A percentile compares a stretch with the other conserved stretches of the same genome.
phyloP scores from a whole-genome alignment of 2,113 vertebrate species.

The Phycodurus eques region DNA sequence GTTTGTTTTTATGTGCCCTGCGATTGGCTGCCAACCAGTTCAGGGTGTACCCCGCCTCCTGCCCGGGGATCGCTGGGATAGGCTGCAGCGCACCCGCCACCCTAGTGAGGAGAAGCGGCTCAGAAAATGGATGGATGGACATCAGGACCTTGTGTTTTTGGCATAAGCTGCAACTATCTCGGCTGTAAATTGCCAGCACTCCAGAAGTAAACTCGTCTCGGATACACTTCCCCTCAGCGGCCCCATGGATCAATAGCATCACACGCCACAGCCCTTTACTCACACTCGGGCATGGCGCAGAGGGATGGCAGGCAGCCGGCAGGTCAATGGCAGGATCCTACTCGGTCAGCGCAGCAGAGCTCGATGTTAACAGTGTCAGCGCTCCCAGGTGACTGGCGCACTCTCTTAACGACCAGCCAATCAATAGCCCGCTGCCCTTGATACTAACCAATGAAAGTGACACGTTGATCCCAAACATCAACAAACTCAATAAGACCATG shows the following conservation, averaged over 20 bases:
- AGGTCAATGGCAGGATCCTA: slow-evolving; percentile 63
- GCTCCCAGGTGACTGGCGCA: slow-evolving; percentile 52
- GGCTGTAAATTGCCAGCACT: slow-evolving; percentile 20
- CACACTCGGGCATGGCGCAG: slow-evolving; percentile 39
- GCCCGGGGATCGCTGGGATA: no score
- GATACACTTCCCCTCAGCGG: slow-evolving; percentile 19
- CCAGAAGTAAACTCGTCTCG: slow-evolving; percentile 26
- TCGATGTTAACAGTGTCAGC: slow-evolving; percentile 62
- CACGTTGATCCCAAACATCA: slow-evolving; percentile 12
- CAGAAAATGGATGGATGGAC: no score
- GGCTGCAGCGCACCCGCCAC: no score
- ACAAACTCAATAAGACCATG: background rate
- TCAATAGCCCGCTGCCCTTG: slow-evolving; percentile 61
- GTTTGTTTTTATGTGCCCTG: no score
- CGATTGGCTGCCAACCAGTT: no score
- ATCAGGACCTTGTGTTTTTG: background rate
- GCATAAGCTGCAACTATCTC: background rate
- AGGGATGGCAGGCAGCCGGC: slow-evolving; percentile 38
- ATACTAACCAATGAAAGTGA: slow-evolving; percentile 54
- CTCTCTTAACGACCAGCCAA: slow-evolving; percentile 67
- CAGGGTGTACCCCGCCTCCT: no score
- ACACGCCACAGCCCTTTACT: slow-evolving; percentile 43
- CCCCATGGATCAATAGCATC: slow-evolving; percentile 47
- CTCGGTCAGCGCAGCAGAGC: slow-evolving; percentile 46
- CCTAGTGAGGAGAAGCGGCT: no score